Base-by-base conservation (phyloP, 2,797 vertebrate species). In the Peromyscus aztecus region DNA sequence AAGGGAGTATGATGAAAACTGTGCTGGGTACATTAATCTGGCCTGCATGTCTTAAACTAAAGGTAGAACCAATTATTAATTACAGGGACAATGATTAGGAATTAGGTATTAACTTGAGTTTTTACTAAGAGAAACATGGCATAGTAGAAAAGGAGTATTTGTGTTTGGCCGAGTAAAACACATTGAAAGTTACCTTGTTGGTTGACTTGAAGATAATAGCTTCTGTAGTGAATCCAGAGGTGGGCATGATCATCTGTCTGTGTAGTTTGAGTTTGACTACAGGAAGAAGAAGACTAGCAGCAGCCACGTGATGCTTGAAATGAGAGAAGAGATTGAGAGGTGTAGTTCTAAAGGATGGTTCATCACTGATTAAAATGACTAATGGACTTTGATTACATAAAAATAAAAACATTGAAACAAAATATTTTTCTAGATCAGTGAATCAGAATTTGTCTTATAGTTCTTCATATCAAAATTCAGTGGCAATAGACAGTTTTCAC, bases 1-100 rank as follows among this genome's bases (percentile, higher is more conserved):
- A 78, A 75, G 17, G n/a, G n/a, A 92, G 11, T 52, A 78, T 90
- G 84, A 63, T 93, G 46, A 95, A 76, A 95, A 86, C 11, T 90
- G 0, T 89, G 19, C n/a, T 89, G 24, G 4, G 73, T 90, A 19
- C 21, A 31, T 94, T 94, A 61, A 80, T 31, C 49, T 95, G 10
- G 46, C 31, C 46, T 78, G 27, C 16, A 16, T 76, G 19, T 71
- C 71, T 96, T 91, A 81, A 71, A 89, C 43, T 86, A 37, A n/a
- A 73, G 7, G 4, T 85, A 55, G 78, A 63, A 89, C 34, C 83
- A 29, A 78, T 88, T 89, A 75, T 84, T 89, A 65, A 78, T 94
- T 91, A 78, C 2, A 88, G 57, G 46, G 23, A 61, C 12, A 29
- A 93, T 87, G 80, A 71, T 90, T 83, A 76, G 43, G 40, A 73